Evolutionary conservation across 1,140 invertebrate species (phyloP).

Genomic region (Trichonephila clavata): DNA sequence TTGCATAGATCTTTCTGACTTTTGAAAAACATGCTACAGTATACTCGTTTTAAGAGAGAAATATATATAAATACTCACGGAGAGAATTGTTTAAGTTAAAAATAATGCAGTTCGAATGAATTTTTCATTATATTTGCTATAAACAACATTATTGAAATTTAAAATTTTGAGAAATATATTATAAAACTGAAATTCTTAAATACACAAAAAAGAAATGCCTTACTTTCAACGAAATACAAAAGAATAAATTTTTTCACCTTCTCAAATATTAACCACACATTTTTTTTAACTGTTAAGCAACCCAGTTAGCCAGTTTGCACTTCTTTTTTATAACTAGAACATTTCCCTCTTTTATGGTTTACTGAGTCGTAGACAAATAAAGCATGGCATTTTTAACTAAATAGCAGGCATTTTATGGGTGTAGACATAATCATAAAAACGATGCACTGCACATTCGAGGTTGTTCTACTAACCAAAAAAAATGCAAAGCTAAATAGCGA

Average conservation of each 20-base stretch:
- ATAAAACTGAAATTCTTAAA: not conserved
- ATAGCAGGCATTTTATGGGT: not conserved
- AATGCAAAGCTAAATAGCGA: not conserved
- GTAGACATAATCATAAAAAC: not conserved
- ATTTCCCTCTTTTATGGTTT: not conserved
- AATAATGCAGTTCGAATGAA: too few relatives aligned
- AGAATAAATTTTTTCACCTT: not conserved
- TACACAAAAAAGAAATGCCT: not conserved
- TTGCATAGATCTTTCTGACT: too few relatives aligned
- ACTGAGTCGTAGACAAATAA: not conserved
- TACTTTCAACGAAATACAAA: not conserved
- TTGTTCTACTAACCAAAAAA: not conserved
- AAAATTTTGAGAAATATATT: too few relatives aligned
- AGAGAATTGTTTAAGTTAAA: too few relatives aligned
- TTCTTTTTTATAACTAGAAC: constrained; percentile 22
- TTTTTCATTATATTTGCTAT: too few relatives aligned
- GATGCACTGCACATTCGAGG: not conserved
- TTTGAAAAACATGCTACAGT: too few relatives aligned
- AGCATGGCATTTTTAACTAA: not conserved
- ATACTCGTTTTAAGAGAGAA: too few relatives aligned
- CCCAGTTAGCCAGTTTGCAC: not conserved
- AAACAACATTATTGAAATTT: too few relatives aligned
- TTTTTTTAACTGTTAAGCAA: not conserved
- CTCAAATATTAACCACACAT: not conserved
- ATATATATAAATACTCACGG: too few relatives aligned